A percentile compares a stretch with the other conserved stretches of the same genome.
These are phyloP conservation scores for Sepioteuthis lessoniana DNA, from an alignment of 2,888 invertebrate species.

Conservation along the genomic window DNA sequence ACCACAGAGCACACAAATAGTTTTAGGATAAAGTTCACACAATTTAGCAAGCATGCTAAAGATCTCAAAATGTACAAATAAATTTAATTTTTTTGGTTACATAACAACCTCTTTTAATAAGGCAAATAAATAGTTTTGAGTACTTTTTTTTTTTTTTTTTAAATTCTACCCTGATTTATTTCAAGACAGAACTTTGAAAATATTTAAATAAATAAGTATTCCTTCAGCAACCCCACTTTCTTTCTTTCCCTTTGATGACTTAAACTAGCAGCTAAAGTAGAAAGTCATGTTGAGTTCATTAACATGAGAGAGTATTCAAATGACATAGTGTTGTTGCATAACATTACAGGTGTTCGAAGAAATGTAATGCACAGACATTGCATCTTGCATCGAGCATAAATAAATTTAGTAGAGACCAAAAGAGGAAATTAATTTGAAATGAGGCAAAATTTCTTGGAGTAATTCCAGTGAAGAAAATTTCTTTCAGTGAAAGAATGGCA, in stretches of 20 bases:
- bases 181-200: background rate
- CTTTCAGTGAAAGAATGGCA: background rate
- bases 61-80: background rate
- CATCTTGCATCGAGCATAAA: background rate
- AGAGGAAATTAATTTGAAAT: background rate
- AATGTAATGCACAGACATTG: background rate
- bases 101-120: no score
- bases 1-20: no score
- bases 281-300: background rate
- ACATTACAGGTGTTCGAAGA: background rate
- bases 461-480: background rate
- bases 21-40: background rate
- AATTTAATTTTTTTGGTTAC: background rate
- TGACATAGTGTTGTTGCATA: background rate
- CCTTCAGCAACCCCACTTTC: background rate
- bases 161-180: background rate
- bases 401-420: background rate
- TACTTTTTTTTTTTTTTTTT: background rate
- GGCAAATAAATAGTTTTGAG: background rate
- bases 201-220: background rate
- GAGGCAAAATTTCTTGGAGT: no score
- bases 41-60: background rate
- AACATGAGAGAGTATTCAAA: background rate
- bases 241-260: background rate
- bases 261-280: background rate